Conservation (phyloP, 1,140 invertebrate genomes). For the Matsumurasca onukii region DNA sequence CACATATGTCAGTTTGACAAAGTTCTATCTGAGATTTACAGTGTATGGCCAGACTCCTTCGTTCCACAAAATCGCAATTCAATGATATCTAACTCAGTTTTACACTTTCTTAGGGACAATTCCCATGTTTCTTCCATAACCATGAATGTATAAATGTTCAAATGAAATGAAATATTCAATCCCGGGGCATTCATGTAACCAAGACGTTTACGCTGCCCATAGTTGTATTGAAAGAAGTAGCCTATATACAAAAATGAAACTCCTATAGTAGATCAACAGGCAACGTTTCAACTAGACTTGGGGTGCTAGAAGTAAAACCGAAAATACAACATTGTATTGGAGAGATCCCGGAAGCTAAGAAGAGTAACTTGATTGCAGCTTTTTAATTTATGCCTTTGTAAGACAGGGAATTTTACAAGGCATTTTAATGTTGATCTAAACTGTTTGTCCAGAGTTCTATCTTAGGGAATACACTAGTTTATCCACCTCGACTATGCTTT, state of each 20-base stretch:
- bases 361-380: slow-evolving; percentile 5
- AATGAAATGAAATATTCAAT: slow-evolving; percentile 44
- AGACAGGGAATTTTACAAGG: slow-evolving; percentile 18
- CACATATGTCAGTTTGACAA: neutral
- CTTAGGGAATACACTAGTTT: no score
- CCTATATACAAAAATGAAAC: slow-evolving; percentile 35
- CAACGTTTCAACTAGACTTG: no score
- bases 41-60: slow-evolving; percentile 41
- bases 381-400: slow-evolving; percentile 18
- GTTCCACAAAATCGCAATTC: slow-evolving; percentile 43
- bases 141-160: no score
- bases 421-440: slow-evolving; percentile 1
- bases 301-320: neutral
- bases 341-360: slow-evolving; percentile 4
- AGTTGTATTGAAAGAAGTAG: slow-evolving; percentile 41
- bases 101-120: slow-evolving; percentile 38
- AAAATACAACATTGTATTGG: neutral
- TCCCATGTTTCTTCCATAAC: slow-evolving; percentile 35
- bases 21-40: no score
- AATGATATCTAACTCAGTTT: slow-evolving; percentile 39
- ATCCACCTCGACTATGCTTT: no score
- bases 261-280: no score
- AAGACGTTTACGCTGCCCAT: slow-evolving; percentile 43
- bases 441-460: no score
- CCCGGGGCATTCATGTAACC: slow-evolving; percentile 42